Conservation (phyloP, 2,113 vertebrate genomes). For the Amphilophus citrinellus region DNA sequence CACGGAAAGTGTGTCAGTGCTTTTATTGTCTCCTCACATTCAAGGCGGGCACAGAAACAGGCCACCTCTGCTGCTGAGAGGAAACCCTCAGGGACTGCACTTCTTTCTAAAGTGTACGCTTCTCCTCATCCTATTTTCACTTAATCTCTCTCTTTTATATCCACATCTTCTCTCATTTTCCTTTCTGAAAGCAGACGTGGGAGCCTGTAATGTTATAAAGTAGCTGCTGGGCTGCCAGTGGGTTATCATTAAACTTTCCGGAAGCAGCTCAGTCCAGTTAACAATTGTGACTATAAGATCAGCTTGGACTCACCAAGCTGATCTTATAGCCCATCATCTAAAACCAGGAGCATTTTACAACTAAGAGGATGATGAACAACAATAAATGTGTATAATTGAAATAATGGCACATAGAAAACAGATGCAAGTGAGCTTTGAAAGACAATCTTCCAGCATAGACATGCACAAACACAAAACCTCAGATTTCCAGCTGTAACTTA, state of each 20-base stretch:
- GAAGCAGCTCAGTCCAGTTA: neutral
- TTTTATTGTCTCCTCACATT: constrained; percentile 58
- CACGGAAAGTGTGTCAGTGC: constrained; percentile 65
- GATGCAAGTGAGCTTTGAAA: neutral
- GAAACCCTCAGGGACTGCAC: constrained; percentile 52
- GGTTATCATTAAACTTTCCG: neutral
- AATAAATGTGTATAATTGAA: neutral
- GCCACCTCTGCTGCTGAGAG: constrained; percentile 52
- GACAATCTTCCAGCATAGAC: neutral
- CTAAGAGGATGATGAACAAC: neutral
- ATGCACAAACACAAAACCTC: neutral
- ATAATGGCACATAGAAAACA: neutral
- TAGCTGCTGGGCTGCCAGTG: neutral
- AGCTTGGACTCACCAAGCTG: neutral
- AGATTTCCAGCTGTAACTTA: constrained; percentile 1
- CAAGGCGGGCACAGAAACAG: constrained; percentile 50
- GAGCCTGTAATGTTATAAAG: neutral
- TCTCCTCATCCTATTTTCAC: neutral
- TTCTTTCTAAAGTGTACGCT: constrained; percentile 20
- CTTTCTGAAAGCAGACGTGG: neutral
- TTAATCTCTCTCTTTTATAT: neutral
- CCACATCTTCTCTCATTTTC: neutral
- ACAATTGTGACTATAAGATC: neutral
- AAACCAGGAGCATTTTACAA: too few relatives aligned
- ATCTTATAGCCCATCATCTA: neutral